Base-by-base conservation (phyloP, 2,888 invertebrate species). In the Blastobasis adustella region DNA sequence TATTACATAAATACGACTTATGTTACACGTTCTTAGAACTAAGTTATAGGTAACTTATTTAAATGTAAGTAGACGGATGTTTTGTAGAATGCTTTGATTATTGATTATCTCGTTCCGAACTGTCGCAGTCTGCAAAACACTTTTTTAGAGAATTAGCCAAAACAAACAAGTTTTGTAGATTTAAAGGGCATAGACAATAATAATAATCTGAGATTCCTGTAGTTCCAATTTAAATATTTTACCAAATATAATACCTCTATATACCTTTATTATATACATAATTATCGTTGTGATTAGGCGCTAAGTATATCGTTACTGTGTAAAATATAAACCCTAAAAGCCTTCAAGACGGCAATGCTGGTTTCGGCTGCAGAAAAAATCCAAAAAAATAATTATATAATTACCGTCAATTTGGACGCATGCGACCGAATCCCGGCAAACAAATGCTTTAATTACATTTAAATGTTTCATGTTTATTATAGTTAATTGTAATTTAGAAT, bases 401-500 rank as follows among this genome's bases (percentile, higher is more conserved):
- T 76, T 87, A 88, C 68, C 71, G 75, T 79, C 84, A 79, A 87
- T n/a, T 41, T 41, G 46, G 54, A 56, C 55, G 61, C 58, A 66
- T 68, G 67, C 76, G 63, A 68, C 73, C 74, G 79, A 67, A 67
- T 61, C 59, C 70, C 71, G 77, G 78, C 81, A 77, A 61, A 76
- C 66, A 78, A 85, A 87, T 85, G 87, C 87, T 87, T 87, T 88
- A 88, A 87, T 76, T 87, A 88, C 68, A 71, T 75, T 79, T 84
- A 79, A 87, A 85, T 82, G 79, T 84, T 86, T 76, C 82, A 79
- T 70, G 77, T 80, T 79, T 80, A 78, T 67, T 67, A 74, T 72
- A 79, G 71, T 71, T 71, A 76, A 76, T 73, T 78, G 76, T 82
- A 82, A 73, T 71, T 76, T 81, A 84, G 80, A 54, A 44, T 54